Base-by-base conservation (phyloP, 2,797 vertebrate species). In the Phrynocephalus vlangalii region DNA sequence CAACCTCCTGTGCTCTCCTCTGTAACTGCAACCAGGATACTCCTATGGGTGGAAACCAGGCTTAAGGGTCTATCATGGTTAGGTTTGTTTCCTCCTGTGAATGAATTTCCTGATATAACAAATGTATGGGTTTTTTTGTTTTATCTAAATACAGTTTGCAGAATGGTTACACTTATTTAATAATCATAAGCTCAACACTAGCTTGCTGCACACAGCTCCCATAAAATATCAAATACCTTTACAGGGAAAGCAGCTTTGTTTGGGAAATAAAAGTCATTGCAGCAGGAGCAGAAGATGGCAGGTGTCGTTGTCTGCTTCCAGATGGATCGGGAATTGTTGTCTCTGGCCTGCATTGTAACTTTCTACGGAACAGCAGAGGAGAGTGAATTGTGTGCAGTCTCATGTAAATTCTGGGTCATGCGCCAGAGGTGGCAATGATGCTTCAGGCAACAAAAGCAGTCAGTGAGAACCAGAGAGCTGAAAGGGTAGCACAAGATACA, bases 311-410 rank as follows among this genome's bases (percentile, higher is more conserved):
- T 73, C 13, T 87, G 48, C 56, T 92, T 66, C 60, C 0, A 0
- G 33, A n/a, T 87, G 83, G 86, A 87, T 89, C 75, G 0, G 28
- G 26, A 87, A 11, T 60, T 3, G 52, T 67, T 30, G 66, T 68
- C 2, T 83, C 83, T 73, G 67, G n/a, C 30, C 86, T 68, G 28
- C 15, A 3, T 11, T 84, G 44, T 52, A 87, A 81, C 83, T 91
- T 82, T 85, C 56, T 26, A 1, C 4, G 72, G 70, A 79, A 9
- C 1, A 4, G 9, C 7, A 72, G 5, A 68, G 71, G 9, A 20
- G 71, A 83, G 44, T 8, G 86, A 88, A 33, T 3, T 3, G 26
- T 0, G 9, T 81, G 60, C 71, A 83, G 44, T 15, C 11, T 52
- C 86, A 77, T 48, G 73, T 70, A 70, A 83, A 26, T 67, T 4